Evolutionary conservation across 2,888 invertebrate genomes (phyloP), one percentile per base, ranked within the genome.

Genomic region (Leucophora obtusa): DNA sequence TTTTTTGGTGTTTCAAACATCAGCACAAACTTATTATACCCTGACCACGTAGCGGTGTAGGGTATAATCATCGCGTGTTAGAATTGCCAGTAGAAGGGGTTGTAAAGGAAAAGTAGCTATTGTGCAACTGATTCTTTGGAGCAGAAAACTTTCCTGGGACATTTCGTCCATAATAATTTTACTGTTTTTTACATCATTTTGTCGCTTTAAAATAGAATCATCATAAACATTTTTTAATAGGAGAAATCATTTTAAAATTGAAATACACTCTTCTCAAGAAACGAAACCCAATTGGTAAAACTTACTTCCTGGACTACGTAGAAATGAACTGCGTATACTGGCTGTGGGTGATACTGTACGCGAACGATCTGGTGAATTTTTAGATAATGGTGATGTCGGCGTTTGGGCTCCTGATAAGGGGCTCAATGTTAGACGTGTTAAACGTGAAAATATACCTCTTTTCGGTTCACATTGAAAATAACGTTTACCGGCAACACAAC

Each of bases 391-490:
- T 58, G 87, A 87, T 21, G 88, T 87, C 63, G 86, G 87, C 90
- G 90, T 88, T 84, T 92, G 92, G 78, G 93, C 92, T 70, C 92
- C 92, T 33, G 92, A 88, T 65, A 96, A 88, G 8, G 96, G 95
- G 69, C 92, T 91, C 83, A 95, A 92, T 4, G 96, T 96, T 62
- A 98, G 92, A 80, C 98, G 94, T 50, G 96, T 96, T 74, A 98
- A 92, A 21, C 96, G 93, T 33, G 97, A 97, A 91, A 98, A 98
- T 17, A 98, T 95, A n/a, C 98, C 98, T 77, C 95, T 95, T 87
- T 96, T 95, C 24, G 96, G 93, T 86, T 96, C 95, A 89, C 98
- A 98, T 89, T 97, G 97, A 91, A 98, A 98, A 91, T 98, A 98
- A 62, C 96, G 93, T 70, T 94, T 93, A 68, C 97, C 97, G 71